These are phyloP conservation scores for Galago senegalensis DNA, from an alignment of 2,797 vertebrate species.

Conservation along the genomic window DNA sequence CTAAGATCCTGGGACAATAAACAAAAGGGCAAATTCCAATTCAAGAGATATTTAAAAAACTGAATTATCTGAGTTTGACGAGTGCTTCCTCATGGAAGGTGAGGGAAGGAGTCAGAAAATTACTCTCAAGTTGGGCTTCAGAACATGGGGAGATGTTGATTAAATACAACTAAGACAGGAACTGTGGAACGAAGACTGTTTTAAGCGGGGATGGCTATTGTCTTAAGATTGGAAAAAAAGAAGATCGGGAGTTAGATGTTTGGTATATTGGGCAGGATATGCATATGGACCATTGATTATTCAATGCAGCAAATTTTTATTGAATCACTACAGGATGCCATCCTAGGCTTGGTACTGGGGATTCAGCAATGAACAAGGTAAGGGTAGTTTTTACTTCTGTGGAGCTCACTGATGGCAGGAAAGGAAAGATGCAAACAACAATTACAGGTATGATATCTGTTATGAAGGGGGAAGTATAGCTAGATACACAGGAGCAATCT, in stretches of 20 bases:
- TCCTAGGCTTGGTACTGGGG: not conserved
- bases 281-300: not conserved
- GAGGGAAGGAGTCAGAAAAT: not conserved
- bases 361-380: not conserved
- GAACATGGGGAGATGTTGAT: not conserved
- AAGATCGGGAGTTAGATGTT: not conserved
- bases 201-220: not conserved
- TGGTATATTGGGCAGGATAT: not conserved
- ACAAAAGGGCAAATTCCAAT: not conserved
- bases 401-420: not conserved
- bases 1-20: not conserved
- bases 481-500: not conserved
- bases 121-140: not conserved
- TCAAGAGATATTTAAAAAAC: slow-evolving; percentile 1
- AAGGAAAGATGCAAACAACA: not conserved
- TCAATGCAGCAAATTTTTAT: not conserved
- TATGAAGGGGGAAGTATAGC: not conserved
- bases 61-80: not conserved
- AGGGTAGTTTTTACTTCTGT: not conserved
- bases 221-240: not conserved
- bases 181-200: not conserved
- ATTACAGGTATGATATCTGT: not conserved
- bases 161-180: not conserved
- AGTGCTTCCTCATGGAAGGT: not conserved
- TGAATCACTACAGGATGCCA: not conserved